Percentiles rank a stretch among this genome's conserved stretches.
Evolutionary conservation across 2,113 vertebrate genomes (phyloP).

Genomic region (Acanthisitta chloris): DNA sequence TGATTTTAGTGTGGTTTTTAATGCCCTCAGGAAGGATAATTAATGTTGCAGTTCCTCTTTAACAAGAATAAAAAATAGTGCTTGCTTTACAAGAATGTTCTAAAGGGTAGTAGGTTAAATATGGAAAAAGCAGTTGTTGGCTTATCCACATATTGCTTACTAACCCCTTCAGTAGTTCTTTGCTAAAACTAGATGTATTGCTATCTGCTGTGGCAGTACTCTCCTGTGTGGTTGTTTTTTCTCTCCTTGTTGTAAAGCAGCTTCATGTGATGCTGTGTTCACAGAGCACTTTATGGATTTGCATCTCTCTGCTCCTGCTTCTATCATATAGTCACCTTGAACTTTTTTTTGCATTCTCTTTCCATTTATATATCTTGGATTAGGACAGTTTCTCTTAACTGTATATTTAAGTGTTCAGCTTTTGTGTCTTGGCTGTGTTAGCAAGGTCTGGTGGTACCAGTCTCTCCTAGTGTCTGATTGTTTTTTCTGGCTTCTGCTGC

Average conservation of each 20-base stretch:
- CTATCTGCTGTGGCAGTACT: background rate
- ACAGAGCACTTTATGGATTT: background rate
- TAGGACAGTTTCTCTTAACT: background rate
- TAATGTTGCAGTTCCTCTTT: background rate
- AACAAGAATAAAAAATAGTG: background rate
- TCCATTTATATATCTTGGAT: background rate
- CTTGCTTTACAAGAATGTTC: background rate
- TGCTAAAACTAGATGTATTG: background rate
- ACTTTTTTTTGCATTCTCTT: background rate
- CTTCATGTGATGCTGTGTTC: background rate
- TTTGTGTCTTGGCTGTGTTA: background rate
- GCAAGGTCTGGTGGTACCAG: background rate
- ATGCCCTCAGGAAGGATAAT: background rate
- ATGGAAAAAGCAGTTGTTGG: background rate
- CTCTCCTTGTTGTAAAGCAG: background rate
- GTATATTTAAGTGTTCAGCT: background rate
- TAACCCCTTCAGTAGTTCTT: background rate
- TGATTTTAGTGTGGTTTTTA: background rate
- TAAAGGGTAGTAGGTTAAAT: background rate
- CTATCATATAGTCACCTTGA: background rate
- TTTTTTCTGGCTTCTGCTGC: background rate
- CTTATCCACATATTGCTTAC: background rate
- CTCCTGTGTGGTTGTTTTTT: background rate
- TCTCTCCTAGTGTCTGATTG: rapidly evolving
- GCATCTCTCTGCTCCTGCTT: background rate